These are phyloP conservation scores for Saguinus imperator DNA, from an alignment of 2,113 vertebrate genomes.

Conservation along the genomic window DNA sequence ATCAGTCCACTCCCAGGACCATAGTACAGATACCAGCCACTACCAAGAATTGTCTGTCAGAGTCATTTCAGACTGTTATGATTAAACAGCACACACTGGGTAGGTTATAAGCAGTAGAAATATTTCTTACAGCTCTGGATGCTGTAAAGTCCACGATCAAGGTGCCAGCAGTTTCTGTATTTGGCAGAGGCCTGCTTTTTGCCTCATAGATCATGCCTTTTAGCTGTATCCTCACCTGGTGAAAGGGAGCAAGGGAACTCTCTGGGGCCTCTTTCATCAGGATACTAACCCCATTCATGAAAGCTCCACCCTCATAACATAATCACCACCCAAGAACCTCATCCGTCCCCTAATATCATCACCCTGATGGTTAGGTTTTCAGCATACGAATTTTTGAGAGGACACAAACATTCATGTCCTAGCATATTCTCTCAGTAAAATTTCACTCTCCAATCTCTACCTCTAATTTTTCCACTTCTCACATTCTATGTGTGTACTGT, in stretches of 20 bases:
- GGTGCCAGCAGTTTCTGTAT: rapidly evolving
- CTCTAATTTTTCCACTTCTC: not conserved
- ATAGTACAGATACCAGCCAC: not conserved
- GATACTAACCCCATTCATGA: not conserved
- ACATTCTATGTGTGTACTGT: not conserved
- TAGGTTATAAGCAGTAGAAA: not conserved
- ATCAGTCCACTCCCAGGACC: not conserved
- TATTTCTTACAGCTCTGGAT: not conserved
- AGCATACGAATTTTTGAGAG: not conserved
- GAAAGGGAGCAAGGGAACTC: not conserved
- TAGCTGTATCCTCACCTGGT: not conserved
- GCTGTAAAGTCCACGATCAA: not conserved
- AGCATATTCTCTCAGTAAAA: not conserved
- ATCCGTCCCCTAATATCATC: not conserved
- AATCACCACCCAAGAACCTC: not conserved
- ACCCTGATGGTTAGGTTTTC: not conserved
- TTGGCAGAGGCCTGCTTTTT: not conserved
- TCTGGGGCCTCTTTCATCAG: not conserved
- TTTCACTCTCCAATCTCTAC: not conserved
- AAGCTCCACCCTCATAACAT: no score
- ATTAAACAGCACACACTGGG: no score
- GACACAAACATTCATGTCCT: not conserved
- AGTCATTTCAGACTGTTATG: not conserved
- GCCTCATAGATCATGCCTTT: not conserved
- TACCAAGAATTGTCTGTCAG: not conserved